phyloP scores from a whole-genome alignment of 2,797 vertebrate species.

The Gymnopithys bicolor region DNA sequence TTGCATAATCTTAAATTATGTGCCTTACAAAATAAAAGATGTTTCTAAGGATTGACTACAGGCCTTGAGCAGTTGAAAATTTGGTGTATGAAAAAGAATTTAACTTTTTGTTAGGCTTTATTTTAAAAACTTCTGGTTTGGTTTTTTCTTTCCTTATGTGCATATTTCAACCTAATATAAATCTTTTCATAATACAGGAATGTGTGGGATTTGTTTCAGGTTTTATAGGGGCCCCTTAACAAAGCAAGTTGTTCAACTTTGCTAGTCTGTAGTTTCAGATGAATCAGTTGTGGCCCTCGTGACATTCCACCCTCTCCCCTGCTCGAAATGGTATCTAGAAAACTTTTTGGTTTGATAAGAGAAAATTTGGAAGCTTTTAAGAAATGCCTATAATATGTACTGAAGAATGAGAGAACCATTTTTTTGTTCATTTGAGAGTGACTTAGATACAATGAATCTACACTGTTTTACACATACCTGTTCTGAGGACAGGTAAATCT shows the following conservation, averaged over 20 bases:
- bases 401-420: not conserved
- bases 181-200: not conserved
- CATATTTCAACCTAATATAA: not conserved
- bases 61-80: not conserved
- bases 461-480: not conserved
- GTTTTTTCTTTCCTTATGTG: not conserved
- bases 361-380: not conserved
- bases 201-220: not conserved
- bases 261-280: not conserved
- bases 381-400: not conserved
- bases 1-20: constrained; percentile 57
- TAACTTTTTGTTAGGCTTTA: not conserved
- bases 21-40: constrained; percentile 13
- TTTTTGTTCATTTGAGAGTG: not conserved
- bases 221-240: not conserved
- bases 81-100: not conserved
- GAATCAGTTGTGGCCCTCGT: not conserved
- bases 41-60: not conserved
- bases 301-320: not conserved
- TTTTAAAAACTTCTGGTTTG: not conserved
- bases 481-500: not conserved
- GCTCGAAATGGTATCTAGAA: not conserved
- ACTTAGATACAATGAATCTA: not conserved
- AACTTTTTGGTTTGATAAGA: not conserved
- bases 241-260: not conserved